A percentile compares a stretch with the other conserved stretches of the same genome.
phyloP scores from a whole-genome alignment of 53 echinoderm and acorn worm species.

The Antedon mediterranea region DNA sequence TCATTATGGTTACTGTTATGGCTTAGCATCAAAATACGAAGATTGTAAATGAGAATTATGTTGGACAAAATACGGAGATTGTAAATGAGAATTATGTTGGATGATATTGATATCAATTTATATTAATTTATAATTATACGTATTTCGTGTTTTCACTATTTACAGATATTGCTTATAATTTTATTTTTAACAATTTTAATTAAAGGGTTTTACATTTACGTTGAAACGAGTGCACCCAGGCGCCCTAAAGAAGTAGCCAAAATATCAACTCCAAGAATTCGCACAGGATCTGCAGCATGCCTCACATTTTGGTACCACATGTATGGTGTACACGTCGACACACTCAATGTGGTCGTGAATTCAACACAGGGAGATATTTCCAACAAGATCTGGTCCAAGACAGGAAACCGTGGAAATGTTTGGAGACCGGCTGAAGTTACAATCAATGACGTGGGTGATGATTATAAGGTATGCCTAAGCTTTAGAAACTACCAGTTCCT shows the following conservation, averaged over 20 bases:
- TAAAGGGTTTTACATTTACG: constrained; percentile 19
- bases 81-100: neutral
- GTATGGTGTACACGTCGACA: constrained; percentile 43
- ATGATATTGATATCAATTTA: neutral
- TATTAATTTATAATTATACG: too few relatives aligned
- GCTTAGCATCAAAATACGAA: neutral
- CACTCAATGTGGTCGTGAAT: constrained; percentile 46
- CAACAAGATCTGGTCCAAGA: constrained; percentile 35
- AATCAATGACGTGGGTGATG: neutral
- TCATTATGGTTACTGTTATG: too few relatives aligned
- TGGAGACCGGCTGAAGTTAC: constrained; percentile 64
- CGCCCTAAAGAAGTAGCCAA: neutral
- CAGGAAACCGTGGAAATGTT: constrained; percentile 59
- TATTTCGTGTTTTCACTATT: neutral
- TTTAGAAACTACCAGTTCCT: too few relatives aligned
- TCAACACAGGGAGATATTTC: constrained; percentile 13
- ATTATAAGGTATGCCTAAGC: neutral
- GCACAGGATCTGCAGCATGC: constrained; percentile 29
- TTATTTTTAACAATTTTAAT: too few relatives aligned
- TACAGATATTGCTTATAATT: too few relatives aligned
- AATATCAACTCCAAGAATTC: constrained; percentile 13
- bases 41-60: neutral
- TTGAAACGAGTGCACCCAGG: constrained; percentile 3
- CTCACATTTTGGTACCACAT: constrained; percentile 83
- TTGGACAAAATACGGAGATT: neutral